Percentiles rank a stretch among this genome's conserved stretches.
Conservation (phyloP, 2,888 invertebrate genomes). For the Limnephilus auricula region DNA sequence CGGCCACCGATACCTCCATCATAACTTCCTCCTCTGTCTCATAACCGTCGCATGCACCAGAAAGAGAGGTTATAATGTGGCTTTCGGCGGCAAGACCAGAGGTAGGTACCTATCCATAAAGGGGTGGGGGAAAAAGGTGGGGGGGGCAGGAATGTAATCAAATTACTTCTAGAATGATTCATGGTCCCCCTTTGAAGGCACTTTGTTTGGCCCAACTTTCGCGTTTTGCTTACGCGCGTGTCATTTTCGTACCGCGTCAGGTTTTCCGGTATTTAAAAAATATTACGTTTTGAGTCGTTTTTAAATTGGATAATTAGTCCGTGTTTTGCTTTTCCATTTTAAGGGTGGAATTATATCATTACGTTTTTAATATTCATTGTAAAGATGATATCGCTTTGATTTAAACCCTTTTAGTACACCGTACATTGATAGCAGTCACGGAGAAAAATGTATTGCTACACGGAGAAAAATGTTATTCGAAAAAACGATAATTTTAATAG, state of each 20-base stretch:
- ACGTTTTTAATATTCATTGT: no score
- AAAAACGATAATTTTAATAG: no score
- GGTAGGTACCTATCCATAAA: neutral
- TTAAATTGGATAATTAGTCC: neutral
- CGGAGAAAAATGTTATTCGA: no score
- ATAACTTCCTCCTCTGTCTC: neutral
- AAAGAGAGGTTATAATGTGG: neutral
- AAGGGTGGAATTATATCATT: neutral
- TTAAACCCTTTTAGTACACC: no score
- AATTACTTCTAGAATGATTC: constrained; percentile 27
- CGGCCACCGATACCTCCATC: neutral
- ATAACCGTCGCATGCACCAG: neutral
- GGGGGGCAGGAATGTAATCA: neutral
- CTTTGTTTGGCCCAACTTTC: neutral
- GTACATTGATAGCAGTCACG: no score
- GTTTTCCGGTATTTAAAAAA: neutral
- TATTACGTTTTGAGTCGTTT: neutral
- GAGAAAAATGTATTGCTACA: no score
- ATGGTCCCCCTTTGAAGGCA: neutral
- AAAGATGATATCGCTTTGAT: no score
- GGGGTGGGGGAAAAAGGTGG: neutral
- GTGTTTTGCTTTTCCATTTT: neutral
- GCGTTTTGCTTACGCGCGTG: constrained; percentile 19
- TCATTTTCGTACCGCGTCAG: neutral
- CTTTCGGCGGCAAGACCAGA: neutral